Base-by-base conservation (phyloP, 2,113 vertebrate genomes). In the Noctilio leporinus region DNA sequence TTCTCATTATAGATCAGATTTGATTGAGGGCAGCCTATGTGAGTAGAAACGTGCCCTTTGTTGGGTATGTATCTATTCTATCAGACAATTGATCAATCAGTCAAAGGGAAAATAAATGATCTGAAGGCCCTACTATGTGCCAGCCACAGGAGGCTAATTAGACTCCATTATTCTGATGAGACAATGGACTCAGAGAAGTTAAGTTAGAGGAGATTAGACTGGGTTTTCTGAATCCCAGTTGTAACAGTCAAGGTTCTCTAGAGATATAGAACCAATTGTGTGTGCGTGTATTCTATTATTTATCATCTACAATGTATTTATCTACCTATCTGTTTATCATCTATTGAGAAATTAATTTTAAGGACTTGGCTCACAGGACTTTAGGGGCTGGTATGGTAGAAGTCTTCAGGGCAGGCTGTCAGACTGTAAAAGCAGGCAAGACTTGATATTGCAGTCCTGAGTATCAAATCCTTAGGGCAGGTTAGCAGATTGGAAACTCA, bases 1-100 rank as follows among this genome's bases (percentile, higher is more conserved):
- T 90, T 92, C 81, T 47, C 84, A 62, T 93, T 93, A 87, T 65
- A 85, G 91, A 78, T 97, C 85, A 82, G 59, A 83, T 97, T 96
- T 95, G 91, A 53, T 62, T 0, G 0, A 88, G 69, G 62, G 88
- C 49, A 75, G 88, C 72, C 64, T 86, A 30, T 92, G 76, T 96
- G 95, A 96, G 96, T 77, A 96, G 55, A 96, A 95, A 95, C 89
- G 33, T 8, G 5, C 38, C 26, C 49, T 75, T 93, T 7, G 3
- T 64, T 78, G 81, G 15, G 20, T 75, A 30, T 57, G 30, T n/a
- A 65, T 77, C 81, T 62, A 19, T 70, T 30, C 28, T 53, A 28
- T 38, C 81, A 80, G 59, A 84, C 69, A 76, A 67, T 85, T 69
- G 67, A 57, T 51, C 10, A 12, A 57, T 59, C 26, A 59, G 9